Percentiles rank a stretch among this genome's conserved stretches.
phyloP scores from a whole-genome alignment of 2,888 invertebrate species.

The Acrobasis consociella region DNA sequence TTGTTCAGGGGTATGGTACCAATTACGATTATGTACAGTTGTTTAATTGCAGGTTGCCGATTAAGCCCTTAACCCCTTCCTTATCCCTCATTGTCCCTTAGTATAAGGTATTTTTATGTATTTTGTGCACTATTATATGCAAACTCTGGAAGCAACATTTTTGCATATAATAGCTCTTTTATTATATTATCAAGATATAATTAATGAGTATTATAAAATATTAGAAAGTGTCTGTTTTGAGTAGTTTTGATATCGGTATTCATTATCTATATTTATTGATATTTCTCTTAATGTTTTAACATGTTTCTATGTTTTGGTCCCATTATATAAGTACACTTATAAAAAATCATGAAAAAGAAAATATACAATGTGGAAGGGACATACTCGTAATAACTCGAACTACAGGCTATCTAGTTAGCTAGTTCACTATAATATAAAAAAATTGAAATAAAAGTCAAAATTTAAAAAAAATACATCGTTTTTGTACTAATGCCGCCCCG shows the following conservation, averaged over 20 bases:
- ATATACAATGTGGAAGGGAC: too few relatives aligned
- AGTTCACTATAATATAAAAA: too few relatives aligned
- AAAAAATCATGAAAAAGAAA: conserved; percentile 7
- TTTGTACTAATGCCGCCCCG: too few relatives aligned
- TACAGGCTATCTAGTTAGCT: too few relatives aligned
- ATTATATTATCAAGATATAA: background rate
- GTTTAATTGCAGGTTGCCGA: conserved; percentile 66
- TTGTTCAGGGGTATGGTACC: background rate
- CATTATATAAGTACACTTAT: background rate
- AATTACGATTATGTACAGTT: conserved; percentile 43
- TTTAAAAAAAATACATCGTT: too few relatives aligned
- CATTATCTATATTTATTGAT: conserved; percentile 11
- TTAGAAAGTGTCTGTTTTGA: conserved; percentile 7
- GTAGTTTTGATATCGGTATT: conserved; percentile 10
- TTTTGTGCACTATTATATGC: conserved; percentile 32
- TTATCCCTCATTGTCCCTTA: conserved; percentile 34
- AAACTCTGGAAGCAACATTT: conserved; percentile 17
- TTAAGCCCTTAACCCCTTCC: conserved; percentile 44
- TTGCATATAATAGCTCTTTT: conserved; percentile 12
- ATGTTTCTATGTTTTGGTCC: conserved; percentile 19
- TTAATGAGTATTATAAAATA: background rate
- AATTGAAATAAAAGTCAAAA: too few relatives aligned
- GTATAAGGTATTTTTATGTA: conserved; percentile 35
- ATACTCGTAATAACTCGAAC: too few relatives aligned
- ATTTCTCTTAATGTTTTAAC: background rate